Base-by-base conservation (phyloP, 2,113 vertebrate genomes). In the Reinhardtius hippoglossoides region DNA sequence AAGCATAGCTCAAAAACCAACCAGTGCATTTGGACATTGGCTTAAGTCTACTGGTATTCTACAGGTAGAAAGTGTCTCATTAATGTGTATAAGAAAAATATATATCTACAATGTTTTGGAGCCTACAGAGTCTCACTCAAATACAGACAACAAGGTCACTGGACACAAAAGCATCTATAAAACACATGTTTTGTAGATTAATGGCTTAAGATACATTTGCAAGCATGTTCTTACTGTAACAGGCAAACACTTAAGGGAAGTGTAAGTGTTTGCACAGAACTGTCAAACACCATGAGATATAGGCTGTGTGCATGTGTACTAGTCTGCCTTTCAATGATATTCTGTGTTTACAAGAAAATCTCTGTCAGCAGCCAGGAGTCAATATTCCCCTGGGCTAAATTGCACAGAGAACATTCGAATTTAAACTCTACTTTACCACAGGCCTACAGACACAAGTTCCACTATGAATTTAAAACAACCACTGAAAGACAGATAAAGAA, bases 381-480 rank as follows among this genome's bases (percentile, higher is more conserved):
- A 63, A 71, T 77, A 62, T 79, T 76, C 71, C 74, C 59, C 37
- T 2, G 65, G 50, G 78, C 14, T 8, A 48, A 71, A 74, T 63
- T 67, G 40, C 24, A 58, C 62, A 35, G 21, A 80, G n/a, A 67
- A 37, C 54, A 52, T 54, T n/a, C 26, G 35, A 65, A 50, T 78
- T 74, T 77, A 72, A 64, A 50, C 59, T 72, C 6, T 66, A 50
- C 50, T 78, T 61, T 15, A 73, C 61, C 62, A 70, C 48, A 70
- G 82, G 67, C 84, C 73, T 57, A 12, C 50, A 64, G 35, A 72
- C 26, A 42, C 1, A 55, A 72, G 55, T 67, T 63, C 48, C 48
- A 67, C 58, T 50, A 35, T 69, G 48, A 71, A 79, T 78, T 75
- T 71, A 63, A 82, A 86, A 56, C 40, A 70, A 72, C 16, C 26